Evolutionary conservation across 1,140 invertebrate genomes (phyloP).

Genomic region (Limonius californicus): DNA sequence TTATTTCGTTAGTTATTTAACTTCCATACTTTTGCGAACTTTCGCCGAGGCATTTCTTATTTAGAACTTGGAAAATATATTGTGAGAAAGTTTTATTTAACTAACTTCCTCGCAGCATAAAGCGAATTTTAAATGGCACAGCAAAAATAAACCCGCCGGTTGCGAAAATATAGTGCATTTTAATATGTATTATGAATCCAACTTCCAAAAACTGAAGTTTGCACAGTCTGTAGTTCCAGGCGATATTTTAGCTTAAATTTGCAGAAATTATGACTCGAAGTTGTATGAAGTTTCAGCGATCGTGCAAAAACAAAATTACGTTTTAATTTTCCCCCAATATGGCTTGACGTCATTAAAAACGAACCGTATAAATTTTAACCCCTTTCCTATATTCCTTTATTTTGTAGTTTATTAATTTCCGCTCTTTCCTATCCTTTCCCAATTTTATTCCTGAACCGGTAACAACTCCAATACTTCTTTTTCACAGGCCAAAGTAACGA

Average conservation of each 20-base stretch:
- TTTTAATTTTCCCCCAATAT: slow-evolving; percentile 34
- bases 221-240: background rate
- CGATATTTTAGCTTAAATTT: slow-evolving; percentile 7
- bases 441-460: no score
- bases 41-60: slow-evolving; percentile 11
- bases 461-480: no score
- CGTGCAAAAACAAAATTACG: slow-evolving; percentile 34
- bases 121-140: background rate
- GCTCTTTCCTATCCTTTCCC: background rate
- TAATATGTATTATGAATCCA: background rate
- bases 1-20: slow-evolving; percentile 33
- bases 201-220: background rate
- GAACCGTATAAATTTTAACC: slow-evolving; percentile 13
- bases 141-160: background rate
- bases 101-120: background rate
- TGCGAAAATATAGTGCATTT: background rate
- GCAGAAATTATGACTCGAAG: slow-evolving; percentile 7
- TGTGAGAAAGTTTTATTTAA: background rate
- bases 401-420: background rate
- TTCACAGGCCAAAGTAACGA: no score
- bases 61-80: slow-evolving; percentile 12
- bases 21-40: slow-evolving; percentile 26
- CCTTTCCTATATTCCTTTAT: background rate
- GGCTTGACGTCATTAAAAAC: slow-evolving; percentile 28
- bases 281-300: slow-evolving; percentile 5